Evolutionary conservation across 2,797 vertebrate genomes (phyloP).

Genomic region (Tragelaphus eurycerus): DNA sequence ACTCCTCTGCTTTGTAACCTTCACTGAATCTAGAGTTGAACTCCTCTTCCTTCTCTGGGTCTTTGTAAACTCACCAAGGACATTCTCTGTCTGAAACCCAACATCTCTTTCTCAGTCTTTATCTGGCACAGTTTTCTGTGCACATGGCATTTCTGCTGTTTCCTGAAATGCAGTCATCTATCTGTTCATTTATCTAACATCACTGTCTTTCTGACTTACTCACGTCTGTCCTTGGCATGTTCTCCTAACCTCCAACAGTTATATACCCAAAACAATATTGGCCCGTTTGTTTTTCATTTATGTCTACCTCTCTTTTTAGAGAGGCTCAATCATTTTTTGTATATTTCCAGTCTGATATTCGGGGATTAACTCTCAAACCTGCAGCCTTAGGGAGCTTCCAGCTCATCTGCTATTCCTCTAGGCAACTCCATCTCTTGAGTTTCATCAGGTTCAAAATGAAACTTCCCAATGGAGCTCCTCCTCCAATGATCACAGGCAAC

Average conservation of each 20-base stretch:
- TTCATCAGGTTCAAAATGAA: background rate
- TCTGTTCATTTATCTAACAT: background rate
- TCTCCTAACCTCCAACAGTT: background rate
- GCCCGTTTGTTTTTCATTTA: background rate
- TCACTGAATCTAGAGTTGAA: background rate
- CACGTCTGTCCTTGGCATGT: background rate
- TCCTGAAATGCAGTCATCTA: background rate
- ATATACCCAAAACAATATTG: background rate
- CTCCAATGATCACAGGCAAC: background rate
- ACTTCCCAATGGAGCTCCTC: background rate
- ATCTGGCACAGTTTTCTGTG: background rate
- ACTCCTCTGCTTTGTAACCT: constrained; percentile 21
- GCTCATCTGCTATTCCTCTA: background rate
- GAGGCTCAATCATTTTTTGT: background rate
- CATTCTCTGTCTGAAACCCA: background rate
- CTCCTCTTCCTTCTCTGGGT: background rate
- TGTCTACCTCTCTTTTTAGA: background rate
- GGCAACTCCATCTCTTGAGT: background rate
- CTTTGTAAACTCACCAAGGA: background rate
- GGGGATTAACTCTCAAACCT: background rate
- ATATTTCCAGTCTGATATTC: background rate
- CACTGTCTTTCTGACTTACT: background rate
- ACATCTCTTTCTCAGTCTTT: background rate
- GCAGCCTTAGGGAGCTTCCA: background rate
- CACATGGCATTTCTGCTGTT: background rate